Base-by-base conservation (phyloP, 2,113 vertebrate species). In the Limnothrissa miodon region DNA sequence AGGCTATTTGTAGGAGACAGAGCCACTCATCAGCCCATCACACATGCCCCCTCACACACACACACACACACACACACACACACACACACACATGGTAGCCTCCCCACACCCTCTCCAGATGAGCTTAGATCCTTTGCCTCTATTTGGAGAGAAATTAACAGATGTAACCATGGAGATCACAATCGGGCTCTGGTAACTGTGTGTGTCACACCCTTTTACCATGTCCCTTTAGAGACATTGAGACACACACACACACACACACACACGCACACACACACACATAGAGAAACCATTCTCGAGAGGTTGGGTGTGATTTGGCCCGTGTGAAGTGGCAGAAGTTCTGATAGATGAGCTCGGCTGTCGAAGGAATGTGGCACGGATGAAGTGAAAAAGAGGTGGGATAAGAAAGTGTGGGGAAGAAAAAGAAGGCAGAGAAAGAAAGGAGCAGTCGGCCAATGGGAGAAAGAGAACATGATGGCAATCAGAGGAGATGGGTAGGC, bases 211-310 rank as follows among this genome's bases (percentile, higher is more conserved):
- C 33, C 23, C 42, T 17, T 3, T 21, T 33, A 19, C 21, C 45
- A 10, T 1, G n/a, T 81, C 33, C 80, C n/a, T 4, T 59, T 19
- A 36, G 42, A 11, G n/a, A 19, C 36, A 45, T 39, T 62, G 39
- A n/a, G 25, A 44, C 45, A 13, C 42, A 39, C 79, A 56, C 62
- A 44, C 36, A 15, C 59, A 78, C 45, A 53, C 80, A 74, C 45
- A 74, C 59, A 15, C 45, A 81, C 78, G 45, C 53, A 44, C 78
- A 62, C 56, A n/a, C 56, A 62, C 56, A 62, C 56, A 62, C 56
- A 62, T 7, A 25, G 23, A 62, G 23, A 62, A 21, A 62, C 59
- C 29, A 66, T 66, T 13, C 59, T 33, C 59, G 9, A 29, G 62
- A 70, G 29, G 66, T 33, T 74, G 66, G 66, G 66, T 13, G 29